These are phyloP conservation scores for Enteromius trimaculatus DNA, from an alignment of 2,797 vertebrate genomes.

Conservation along the genomic window DNA sequence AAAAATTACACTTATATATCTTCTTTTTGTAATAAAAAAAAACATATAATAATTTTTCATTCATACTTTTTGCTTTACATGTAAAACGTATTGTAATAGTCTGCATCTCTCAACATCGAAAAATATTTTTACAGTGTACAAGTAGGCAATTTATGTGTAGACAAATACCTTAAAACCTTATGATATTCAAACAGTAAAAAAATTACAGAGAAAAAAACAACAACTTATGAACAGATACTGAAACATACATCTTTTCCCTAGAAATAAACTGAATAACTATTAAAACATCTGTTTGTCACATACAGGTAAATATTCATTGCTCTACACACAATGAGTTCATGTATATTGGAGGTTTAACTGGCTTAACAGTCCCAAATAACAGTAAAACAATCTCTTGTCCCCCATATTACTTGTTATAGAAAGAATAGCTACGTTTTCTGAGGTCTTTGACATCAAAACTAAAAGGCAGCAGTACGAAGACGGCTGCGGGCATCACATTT, in stretches of 20 bases:
- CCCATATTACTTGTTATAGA: background rate
- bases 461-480: constrained; percentile 63
- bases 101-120: background rate
- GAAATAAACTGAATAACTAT: background rate
- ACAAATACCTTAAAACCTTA: background rate
- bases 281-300: background rate
- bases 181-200: background rate
- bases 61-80: too few species aligned
- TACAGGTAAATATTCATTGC: too few species aligned
- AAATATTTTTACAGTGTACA: background rate
- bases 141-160: background rate
- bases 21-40: too few species aligned
- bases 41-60: too few species aligned
- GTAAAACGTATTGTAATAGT: too few species aligned
- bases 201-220: background rate
- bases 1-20: too few species aligned
- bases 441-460: constrained; percentile 35
- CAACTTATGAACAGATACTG: background rate
- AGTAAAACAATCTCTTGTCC: background rate
- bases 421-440: background rate
- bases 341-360: background rate
- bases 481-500: constrained; percentile 60
- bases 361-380: background rate
- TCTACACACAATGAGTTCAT: background rate
- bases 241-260: background rate